Conservation (phyloP, 1,140 invertebrate species). For the Aphelinus certus region DNA sequence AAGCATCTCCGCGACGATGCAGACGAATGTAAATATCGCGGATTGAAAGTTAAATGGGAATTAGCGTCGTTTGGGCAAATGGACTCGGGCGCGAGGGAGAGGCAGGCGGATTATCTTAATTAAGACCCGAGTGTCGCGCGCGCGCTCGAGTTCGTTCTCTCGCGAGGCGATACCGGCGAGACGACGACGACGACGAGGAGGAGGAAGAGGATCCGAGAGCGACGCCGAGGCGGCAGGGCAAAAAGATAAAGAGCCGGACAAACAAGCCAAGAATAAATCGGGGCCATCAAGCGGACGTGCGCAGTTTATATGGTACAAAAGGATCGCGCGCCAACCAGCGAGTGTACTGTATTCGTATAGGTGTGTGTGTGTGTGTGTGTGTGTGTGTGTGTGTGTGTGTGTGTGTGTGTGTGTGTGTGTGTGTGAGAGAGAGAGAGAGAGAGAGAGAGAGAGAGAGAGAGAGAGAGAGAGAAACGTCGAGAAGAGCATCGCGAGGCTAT, state of each 20-base stretch:
- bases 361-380: no score
- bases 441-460: not conserved
- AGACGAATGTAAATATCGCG: conserved; percentile 12
- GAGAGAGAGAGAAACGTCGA: not conserved
- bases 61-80: conserved; percentile 17
- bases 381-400: no score
- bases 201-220: not conserved
- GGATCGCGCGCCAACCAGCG: no score
- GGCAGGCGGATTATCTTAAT: conserved; percentile 26
- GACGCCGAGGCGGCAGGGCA: not conserved
- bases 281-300: not conserved
- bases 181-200: no score
- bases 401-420: no score
- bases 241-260: not conserved
- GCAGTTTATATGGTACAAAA: no score
- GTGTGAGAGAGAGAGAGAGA: not conserved
- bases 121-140: conserved; percentile 3
- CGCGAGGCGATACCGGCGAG: not conserved
- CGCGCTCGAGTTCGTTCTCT: not conserved
- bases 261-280: conserved; percentile 23
- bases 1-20: no score
- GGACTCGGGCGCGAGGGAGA: conserved; percentile 10
- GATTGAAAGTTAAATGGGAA: conserved; percentile 26
- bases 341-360: no score
- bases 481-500: not conserved